Evolutionary conservation across 1,140 invertebrate genomes (phyloP).

Genomic region (Drosophila elegans): DNA sequence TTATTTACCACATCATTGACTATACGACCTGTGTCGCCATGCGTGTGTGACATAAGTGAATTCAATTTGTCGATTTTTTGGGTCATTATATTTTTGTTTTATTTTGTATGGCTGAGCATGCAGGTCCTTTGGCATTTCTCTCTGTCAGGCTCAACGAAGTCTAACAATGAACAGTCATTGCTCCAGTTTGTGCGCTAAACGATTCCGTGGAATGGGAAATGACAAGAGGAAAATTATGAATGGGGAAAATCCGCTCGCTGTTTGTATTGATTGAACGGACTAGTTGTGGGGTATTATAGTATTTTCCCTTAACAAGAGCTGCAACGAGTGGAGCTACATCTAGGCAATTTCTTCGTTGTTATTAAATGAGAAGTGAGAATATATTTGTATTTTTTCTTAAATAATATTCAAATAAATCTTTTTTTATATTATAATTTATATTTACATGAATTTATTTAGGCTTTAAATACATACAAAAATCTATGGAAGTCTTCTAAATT

Average conservation of each 20-base stretch:
- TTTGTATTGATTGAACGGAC: conserved; percentile 8
- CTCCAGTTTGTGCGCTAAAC: conserved; percentile 26
- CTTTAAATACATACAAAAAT: too few relatives aligned
- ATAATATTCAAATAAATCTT: too few relatives aligned
- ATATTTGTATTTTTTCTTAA: too few relatives aligned
- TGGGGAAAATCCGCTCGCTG: background rate
- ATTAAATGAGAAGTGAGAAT: too few relatives aligned
- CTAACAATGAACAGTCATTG: conserved; percentile 38
- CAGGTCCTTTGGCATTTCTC: conserved; percentile 10
- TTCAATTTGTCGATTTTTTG: conserved; percentile 45
- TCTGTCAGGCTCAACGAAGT: conserved; percentile 16
- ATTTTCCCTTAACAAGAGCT: background rate
- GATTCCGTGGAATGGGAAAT: conserved; percentile 8
- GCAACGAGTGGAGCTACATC: background rate
- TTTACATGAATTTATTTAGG: too few relatives aligned
- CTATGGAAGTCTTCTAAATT: too few relatives aligned
- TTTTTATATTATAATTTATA: too few relatives aligned
- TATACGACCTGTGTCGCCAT: conserved; percentile 2
- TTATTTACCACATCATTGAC: conserved; percentile 59
- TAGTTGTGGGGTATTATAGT: background rate
- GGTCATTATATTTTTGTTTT: conserved; percentile 25
- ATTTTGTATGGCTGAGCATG: conserved; percentile 21
- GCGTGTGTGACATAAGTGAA: conserved; percentile 51
- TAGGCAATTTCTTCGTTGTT: too few relatives aligned
- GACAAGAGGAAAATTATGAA: conserved; percentile 33